These are phyloP conservation scores for Cyanoramphus novaezelandiae DNA, from an alignment of 2,113 vertebrate genomes.

Conservation along the genomic window DNA sequence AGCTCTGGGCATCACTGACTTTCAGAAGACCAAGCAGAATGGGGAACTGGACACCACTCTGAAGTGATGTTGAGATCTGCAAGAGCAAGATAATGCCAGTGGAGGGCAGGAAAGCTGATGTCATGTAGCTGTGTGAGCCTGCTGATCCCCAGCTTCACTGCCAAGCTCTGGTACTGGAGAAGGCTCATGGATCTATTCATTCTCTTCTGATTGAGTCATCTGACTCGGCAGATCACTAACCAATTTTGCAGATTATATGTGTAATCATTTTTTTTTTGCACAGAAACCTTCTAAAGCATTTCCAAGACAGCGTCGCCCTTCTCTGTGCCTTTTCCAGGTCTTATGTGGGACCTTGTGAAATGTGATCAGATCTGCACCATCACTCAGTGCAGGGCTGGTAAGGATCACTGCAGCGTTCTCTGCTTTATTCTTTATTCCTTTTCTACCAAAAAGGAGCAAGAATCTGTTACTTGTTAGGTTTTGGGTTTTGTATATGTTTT, in stretches of 20 bases:
- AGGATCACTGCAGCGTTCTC: background rate
- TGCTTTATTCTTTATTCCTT: background rate
- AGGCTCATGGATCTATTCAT: background rate
- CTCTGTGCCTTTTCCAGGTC: background rate
- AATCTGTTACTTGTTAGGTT: background rate
- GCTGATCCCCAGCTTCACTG: background rate
- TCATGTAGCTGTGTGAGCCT: background rate
- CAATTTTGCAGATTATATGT: background rate
- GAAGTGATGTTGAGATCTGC: background rate
- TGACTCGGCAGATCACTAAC: background rate
- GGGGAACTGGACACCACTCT: background rate
- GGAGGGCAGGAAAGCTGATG: background rate
- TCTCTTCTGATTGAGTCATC: background rate
- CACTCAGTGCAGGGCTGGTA: background rate
- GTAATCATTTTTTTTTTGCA: background rate
- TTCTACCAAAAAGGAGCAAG: background rate
- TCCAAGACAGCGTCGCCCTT: background rate
- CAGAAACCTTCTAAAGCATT: background rate
- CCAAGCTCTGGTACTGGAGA: background rate
- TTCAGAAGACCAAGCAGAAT: background rate
- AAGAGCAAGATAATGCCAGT: background rate
- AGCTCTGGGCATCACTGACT: background rate
- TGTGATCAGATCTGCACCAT: background rate
- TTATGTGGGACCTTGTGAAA: background rate
- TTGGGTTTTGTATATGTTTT: background rate